These are phyloP conservation scores for Leptopterna dolabrata DNA, from an alignment of 2,888 invertebrate species.

Conservation along the genomic window DNA sequence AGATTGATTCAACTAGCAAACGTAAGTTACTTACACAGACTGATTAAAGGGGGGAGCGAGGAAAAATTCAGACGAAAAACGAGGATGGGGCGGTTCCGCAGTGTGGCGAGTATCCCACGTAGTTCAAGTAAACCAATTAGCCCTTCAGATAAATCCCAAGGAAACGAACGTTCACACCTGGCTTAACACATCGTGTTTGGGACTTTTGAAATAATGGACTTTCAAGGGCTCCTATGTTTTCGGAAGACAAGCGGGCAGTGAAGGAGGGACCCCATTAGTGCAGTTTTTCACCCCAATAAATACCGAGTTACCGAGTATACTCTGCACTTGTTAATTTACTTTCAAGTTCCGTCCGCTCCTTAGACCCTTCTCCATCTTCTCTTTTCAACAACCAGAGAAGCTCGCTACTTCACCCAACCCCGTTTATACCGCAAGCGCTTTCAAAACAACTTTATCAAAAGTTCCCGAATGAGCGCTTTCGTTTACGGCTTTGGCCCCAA, in stretches of 20 bases:
- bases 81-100: background rate
- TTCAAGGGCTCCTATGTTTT: slow-evolving; percentile 21
- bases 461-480: slow-evolving; percentile 31
- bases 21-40: background rate
- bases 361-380: background rate
- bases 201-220: slow-evolving; percentile 45
- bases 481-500: background rate
- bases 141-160: slow-evolving; percentile 23
- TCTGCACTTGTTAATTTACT: slow-evolving; percentile 53
- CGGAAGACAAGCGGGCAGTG: background rate
- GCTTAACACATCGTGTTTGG: slow-evolving; percentile 21
- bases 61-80: background rate
- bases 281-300: slow-evolving; percentile 53
- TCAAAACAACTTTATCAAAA: slow-evolving; percentile 54
- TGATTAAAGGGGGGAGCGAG: background rate
- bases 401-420: slow-evolving; percentile 29
- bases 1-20: too few relatives aligned
- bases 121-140: slow-evolving; percentile 36
- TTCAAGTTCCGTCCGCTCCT: slow-evolving; percentile 34
- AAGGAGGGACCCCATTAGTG: slow-evolving; percentile 44
- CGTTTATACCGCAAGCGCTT: slow-evolving; percentile 18
- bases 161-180: slow-evolving; percentile 36
- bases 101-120: slow-evolving; percentile 17
- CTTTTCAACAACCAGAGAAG: background rate
- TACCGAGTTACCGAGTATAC: slow-evolving; percentile 50